Evolutionary conservation across 2,797 vertebrate species (phyloP).

Genomic region (Poeciliopsis turneri): DNA sequence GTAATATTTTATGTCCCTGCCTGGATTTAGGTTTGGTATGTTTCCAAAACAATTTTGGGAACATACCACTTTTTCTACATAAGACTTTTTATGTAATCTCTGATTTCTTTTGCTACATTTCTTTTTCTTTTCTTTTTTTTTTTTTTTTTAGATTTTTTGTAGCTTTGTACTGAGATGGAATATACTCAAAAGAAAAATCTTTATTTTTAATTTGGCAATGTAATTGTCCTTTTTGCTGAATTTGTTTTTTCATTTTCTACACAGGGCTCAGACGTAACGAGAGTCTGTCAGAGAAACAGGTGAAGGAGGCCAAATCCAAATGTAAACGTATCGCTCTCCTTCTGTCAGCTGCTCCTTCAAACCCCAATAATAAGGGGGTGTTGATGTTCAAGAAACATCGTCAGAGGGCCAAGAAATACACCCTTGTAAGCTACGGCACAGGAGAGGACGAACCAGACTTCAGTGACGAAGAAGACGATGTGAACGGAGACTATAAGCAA

Average conservation of each 20-base stretch:
- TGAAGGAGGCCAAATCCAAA: conserved; percentile 98
- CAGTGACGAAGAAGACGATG: conserved; percentile 81
- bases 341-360: conserved; percentile 89
- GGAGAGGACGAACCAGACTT: conserved; percentile 87
- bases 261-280: conserved; percentile 94
- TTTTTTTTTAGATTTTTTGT: not conserved
- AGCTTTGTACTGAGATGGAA: conserved; percentile 1
- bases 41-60: not conserved
- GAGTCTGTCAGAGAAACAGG: conserved; percentile 96
- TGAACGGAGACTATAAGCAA: conserved; percentile 69
- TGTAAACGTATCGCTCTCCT: conserved; percentile 98
- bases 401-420: conserved; percentile 94
- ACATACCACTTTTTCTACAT: not conserved
- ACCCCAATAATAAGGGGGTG: conserved; percentile 96
- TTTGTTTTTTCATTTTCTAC: conserved; percentile 36
- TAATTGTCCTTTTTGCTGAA: not conserved
- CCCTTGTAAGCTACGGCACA: conserved; percentile 98
- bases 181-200: conserved; percentile 17
- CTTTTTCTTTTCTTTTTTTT: not conserved
- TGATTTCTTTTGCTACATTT: not conserved
- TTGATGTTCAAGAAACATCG: conserved; percentile 99
- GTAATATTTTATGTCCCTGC: not conserved
- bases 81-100: not conserved
- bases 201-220: conserved; percentile 11
- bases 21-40: not conserved